Conservation (phyloP, 2,113 vertebrate species). For the Pseudorectes ferrugineus region DNA sequence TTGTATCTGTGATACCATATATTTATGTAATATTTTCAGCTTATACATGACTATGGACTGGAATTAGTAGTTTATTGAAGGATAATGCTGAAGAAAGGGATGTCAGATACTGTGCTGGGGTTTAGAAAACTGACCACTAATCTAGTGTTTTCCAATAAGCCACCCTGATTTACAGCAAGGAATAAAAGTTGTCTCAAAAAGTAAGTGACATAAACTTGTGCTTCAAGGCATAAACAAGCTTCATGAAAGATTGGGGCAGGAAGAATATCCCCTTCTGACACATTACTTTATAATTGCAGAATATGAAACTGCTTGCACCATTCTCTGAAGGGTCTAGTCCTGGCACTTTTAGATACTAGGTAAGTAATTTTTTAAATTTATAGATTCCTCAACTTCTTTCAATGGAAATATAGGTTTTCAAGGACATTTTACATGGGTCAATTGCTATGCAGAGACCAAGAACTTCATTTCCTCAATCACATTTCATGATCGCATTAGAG, state of each 20-base stretch:
- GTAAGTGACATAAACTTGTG: background rate
- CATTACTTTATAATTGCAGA: background rate
- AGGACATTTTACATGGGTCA: background rate
- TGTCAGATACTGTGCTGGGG: background rate
- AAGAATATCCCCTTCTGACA: background rate
- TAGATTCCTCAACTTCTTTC: background rate
- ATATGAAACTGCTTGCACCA: background rate
- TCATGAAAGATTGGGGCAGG: background rate
- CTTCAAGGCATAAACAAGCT: background rate
- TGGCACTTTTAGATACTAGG: background rate
- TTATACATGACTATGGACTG: background rate
- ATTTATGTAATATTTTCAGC: background rate
- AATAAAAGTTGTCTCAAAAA: background rate
- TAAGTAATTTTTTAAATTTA: slow-evolving; percentile 3
- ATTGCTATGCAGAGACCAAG: slow-evolving; percentile 1
- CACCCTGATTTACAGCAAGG: background rate
- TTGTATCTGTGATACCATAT: background rate
- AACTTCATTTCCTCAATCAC: background rate
- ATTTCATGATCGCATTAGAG: background rate
- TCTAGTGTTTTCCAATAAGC: background rate
- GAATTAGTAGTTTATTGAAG: background rate
- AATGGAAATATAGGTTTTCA: background rate
- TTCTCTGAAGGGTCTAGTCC: background rate
- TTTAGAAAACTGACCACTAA: background rate
- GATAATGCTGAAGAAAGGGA: background rate